Conservation (phyloP, 2,888 invertebrate genomes). For the Diplolepis rosae region DNA sequence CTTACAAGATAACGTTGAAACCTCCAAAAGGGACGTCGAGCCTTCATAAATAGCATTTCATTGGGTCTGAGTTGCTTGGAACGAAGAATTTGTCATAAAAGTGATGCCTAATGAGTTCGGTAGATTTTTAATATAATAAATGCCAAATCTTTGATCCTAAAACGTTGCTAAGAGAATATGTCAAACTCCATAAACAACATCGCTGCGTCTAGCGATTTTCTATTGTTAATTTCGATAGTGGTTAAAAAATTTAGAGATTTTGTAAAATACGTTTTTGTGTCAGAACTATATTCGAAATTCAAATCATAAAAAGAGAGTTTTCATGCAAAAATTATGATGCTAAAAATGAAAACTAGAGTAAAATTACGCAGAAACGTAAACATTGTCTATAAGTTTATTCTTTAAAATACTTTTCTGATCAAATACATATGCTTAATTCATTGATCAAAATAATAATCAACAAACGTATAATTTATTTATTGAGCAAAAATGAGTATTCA, state of each 20-base stretch:
- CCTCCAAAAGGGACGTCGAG: constrained; percentile 51
- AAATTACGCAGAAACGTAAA: background rate
- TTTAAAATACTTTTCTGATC: constrained; percentile 8
- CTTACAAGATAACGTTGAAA: constrained; percentile 54
- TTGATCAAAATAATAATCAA: too few relatives aligned
- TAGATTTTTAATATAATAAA: background rate
- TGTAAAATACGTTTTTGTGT: constrained; percentile 12
- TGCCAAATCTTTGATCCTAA: background rate
- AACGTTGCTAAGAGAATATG: constrained; percentile 39
- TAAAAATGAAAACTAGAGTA: background rate
- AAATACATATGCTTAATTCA: constrained; percentile 1
- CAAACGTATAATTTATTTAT: background rate
- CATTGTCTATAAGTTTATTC: constrained; percentile 17
- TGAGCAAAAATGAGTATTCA: background rate
- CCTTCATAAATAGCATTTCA: constrained; percentile 64
- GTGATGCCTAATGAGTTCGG: background rate
- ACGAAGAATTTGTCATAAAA: constrained; percentile 47
- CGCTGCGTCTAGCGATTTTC: constrained; percentile 38
- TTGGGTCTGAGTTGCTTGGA: constrained; percentile 37
- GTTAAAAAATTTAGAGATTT: background rate
- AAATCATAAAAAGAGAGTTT: background rate
- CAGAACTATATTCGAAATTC: background rate
- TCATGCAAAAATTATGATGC: background rate
- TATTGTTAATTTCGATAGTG: constrained; percentile 34
- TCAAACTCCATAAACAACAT: constrained; percentile 36